Evolutionary conservation across 2,113 vertebrate genomes (phyloP).

Genomic region (Orientallactaga bullata): DNA sequence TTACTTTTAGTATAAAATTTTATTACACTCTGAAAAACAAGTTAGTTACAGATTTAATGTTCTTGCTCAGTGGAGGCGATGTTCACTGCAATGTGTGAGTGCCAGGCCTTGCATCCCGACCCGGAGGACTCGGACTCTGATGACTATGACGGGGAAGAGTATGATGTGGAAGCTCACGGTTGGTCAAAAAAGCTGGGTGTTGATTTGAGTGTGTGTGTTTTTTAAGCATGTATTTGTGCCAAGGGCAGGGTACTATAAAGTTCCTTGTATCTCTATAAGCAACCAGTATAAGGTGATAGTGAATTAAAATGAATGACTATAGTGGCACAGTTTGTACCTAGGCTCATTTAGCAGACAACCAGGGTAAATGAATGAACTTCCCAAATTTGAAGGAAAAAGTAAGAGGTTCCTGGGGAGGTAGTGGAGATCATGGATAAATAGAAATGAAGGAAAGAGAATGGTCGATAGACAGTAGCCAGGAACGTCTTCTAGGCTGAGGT

Average conservation of each 20-base stretch:
- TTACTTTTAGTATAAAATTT: conserved; percentile 51
- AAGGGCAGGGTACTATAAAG: not conserved
- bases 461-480: not conserved
- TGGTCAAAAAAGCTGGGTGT: conserved; percentile 66
- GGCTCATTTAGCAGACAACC: conserved; percentile 25
- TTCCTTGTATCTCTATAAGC: not conserved
- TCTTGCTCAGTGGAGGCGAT: conserved; percentile 93
- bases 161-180: conserved; percentile 96
- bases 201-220: not conserved
- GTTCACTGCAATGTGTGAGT: conserved; percentile 98
- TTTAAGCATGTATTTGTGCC: conserved; percentile 36
- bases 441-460: conserved; percentile 31
- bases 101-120: conserved; percentile 97
- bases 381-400: conserved; percentile 33
- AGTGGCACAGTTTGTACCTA: not conserved
- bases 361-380: not conserved
- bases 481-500: conserved; percentile 4
- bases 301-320: not conserved
- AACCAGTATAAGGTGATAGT: not conserved
- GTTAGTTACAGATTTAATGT: conserved; percentile 29
- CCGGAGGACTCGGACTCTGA: conserved; percentile 96
- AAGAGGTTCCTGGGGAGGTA: not conserved
- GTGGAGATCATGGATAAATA: not conserved
- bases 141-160: conserved; percentile 96
- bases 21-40: conserved; percentile 4